Percentiles rank a stretch among this genome's conserved stretches.
Evolutionary conservation across 2,888 invertebrate species (phyloP).

Genomic region (Stegophylla sp.): DNA sequence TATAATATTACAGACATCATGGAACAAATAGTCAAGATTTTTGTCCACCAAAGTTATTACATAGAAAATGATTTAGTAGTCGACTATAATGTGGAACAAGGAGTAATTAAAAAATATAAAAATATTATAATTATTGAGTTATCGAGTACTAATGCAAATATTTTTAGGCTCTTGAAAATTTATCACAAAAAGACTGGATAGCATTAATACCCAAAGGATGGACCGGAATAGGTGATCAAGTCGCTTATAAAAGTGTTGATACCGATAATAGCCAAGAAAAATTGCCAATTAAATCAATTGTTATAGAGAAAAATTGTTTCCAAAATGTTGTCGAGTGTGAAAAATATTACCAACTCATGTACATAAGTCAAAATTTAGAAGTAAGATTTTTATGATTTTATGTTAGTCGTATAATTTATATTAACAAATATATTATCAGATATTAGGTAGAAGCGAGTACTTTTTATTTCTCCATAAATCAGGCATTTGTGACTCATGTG

Average conservation of each 20-base stretch:
- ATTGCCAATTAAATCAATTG: constrained; percentile 45
- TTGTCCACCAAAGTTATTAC: constrained; percentile 50
- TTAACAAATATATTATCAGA: constrained; percentile 11
- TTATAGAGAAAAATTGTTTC: constrained; percentile 44
- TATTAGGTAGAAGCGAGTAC: constrained; percentile 52
- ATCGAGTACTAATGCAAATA: neutral
- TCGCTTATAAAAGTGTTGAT: constrained; percentile 45
- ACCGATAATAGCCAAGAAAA: constrained; percentile 5
- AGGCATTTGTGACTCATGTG: constrained; percentile 15
- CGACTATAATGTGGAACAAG: constrained; percentile 48
- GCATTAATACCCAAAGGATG: constrained; percentile 56
- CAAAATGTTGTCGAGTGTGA: constrained; percentile 49
- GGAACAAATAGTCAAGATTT: constrained; percentile 56
- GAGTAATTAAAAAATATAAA: constrained; percentile 9
- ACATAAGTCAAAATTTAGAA: constrained; percentile 50
- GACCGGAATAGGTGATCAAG: constrained; percentile 45
- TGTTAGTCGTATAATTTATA: neutral
- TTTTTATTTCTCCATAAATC: constrained; percentile 42
- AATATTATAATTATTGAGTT: neutral
- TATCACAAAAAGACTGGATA: constrained; percentile 47
- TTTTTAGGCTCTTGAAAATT: constrained; percentile 35
- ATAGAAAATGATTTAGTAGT: constrained; percentile 52
- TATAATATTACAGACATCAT: constrained; percentile 14
- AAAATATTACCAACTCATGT: constrained; percentile 52
- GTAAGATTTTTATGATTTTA: constrained; percentile 14